phyloP scores from a whole-genome alignment of 2,113 vertebrate species.

The Pachyramphus minor region DNA sequence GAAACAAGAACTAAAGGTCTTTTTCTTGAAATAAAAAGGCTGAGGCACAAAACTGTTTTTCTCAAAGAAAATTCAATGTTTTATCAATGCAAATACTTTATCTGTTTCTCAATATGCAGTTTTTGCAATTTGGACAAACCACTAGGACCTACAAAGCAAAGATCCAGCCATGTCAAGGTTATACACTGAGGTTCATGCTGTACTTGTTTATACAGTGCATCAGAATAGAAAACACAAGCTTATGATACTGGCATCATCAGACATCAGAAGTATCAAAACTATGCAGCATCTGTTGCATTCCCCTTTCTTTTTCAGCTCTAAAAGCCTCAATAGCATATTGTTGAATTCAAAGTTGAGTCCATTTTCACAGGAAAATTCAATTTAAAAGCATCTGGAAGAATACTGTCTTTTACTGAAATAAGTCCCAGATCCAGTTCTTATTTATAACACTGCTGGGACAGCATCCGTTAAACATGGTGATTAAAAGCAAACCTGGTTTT shows the following conservation, averaged over 20 bases:
- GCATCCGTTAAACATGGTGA: not conserved
- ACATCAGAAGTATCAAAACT: not conserved
- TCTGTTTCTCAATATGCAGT: not conserved
- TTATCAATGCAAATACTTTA: not conserved
- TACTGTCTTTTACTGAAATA: constrained; percentile 6
- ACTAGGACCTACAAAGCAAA: not conserved
- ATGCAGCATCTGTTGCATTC: not conserved
- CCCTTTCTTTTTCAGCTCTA: not conserved
- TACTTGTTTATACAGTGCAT: not conserved
- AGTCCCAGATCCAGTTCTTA: constrained; percentile 27
- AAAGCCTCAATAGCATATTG: not conserved
- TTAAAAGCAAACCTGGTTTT: not conserved
- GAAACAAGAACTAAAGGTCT: not conserved
- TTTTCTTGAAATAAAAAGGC: not conserved
- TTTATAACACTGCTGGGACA: constrained; percentile 44
- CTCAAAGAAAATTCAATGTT: not conserved
- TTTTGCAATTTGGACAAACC: not conserved
- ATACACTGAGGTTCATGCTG: not conserved
- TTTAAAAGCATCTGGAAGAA: constrained; percentile 58
- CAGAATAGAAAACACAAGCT: not conserved
- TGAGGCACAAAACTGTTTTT: not conserved
- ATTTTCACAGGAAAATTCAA: constrained; percentile 44
- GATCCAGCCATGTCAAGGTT: not conserved
- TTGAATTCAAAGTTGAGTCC: not conserved
- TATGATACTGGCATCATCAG: not conserved